Evolutionary conservation across 2,888 invertebrate genomes (phyloP).

Genomic region (Epinotia ramella): DNA sequence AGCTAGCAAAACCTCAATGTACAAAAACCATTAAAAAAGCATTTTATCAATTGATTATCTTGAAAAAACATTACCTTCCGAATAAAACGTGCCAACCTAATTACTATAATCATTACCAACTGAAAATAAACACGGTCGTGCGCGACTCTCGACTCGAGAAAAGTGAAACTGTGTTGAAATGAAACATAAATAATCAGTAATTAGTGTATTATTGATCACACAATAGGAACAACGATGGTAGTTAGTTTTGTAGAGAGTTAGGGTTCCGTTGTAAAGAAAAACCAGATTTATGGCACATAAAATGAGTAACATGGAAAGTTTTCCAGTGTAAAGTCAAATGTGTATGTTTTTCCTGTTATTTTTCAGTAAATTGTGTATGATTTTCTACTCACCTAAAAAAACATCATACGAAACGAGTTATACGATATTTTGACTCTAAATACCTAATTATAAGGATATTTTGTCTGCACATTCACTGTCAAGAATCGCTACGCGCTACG

Average conservation of each 20-base stretch:
- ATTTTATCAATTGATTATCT: too few relatives aligned
- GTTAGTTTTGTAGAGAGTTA: conserved; percentile 25
- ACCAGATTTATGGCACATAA: background rate
- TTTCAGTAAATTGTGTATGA: too few relatives aligned
- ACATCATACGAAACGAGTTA: too few relatives aligned
- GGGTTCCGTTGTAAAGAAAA: conserved; percentile 6
- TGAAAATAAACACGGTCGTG: conserved; percentile 22
- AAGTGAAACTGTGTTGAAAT: conserved; percentile 42
- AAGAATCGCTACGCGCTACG: too few relatives aligned
- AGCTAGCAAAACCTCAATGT: too few relatives aligned
- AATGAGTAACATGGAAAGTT: background rate
- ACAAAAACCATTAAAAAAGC: too few relatives aligned
- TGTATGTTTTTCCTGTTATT: too few relatives aligned
- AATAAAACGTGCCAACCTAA: conserved; percentile 1
- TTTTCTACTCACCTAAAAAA: too few relatives aligned
- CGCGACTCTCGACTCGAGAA: conserved; percentile 13
- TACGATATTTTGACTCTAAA: too few relatives aligned
- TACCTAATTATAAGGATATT: too few relatives aligned
- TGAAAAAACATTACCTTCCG: background rate
- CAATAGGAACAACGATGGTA: conserved; percentile 29
- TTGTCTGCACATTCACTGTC: too few relatives aligned
- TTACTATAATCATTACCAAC: background rate
- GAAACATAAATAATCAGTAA: conserved; percentile 28
- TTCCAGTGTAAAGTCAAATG: too few relatives aligned
- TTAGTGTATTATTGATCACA: conserved; percentile 32